Evolutionary conservation across 2,888 invertebrate genomes (phyloP).

Genomic region (Eucriotettix oculatus): DNA sequence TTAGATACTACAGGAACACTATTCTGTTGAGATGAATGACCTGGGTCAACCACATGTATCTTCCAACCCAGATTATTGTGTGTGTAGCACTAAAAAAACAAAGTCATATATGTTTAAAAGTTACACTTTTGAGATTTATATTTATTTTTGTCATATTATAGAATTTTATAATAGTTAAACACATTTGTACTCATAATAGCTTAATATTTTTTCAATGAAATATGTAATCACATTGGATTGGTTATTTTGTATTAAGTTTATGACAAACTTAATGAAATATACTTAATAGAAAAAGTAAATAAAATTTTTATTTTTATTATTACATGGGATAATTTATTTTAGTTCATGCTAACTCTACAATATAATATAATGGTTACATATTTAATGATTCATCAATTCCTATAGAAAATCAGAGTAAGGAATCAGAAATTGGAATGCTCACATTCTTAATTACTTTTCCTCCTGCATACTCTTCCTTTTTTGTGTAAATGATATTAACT

Average conservation of each 20-base stretch:
- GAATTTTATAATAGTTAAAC: background rate
- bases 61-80: constrained; percentile 88
- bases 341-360: too few relatives aligned
- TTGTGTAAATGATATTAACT: too few relatives aligned
- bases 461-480: too few relatives aligned
- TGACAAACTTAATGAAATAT: too few relatives aligned
- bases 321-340: too few relatives aligned
- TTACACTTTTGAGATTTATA: background rate
- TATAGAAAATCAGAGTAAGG: too few relatives aligned
- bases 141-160: background rate
- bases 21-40: constrained; percentile 4
- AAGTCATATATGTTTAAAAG: constrained; percentile 11
- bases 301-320: too few relatives aligned
- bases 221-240: background rate
- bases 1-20: background rate
- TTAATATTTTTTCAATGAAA: background rate
- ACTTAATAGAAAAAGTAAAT: too few relatives aligned
- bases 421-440: too few relatives aligned
- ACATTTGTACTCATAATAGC: background rate
- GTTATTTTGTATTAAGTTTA: background rate
- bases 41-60: constrained; percentile 59
- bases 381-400: too few relatives aligned
- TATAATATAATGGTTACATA: too few relatives aligned
- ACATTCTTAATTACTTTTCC: too few relatives aligned
- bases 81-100: constrained; percentile 59